Evolutionary conservation across 2,113 vertebrate genomes (phyloP).

Genomic region (Alligator sinensis): DNA sequence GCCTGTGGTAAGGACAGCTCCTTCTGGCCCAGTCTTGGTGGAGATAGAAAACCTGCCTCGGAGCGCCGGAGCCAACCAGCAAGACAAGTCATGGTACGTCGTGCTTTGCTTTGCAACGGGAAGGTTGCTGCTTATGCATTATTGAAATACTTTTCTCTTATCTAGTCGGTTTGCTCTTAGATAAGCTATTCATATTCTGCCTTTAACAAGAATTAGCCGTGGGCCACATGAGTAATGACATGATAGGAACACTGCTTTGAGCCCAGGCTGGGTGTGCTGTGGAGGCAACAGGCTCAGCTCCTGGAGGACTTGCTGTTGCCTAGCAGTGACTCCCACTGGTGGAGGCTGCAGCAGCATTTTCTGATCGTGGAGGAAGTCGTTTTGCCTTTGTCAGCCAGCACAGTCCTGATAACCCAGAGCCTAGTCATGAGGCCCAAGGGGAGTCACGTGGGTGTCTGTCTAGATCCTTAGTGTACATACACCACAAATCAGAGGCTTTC

Average conservation of each 20-base stretch:
- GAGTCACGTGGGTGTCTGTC: not conserved
- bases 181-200: conserved; percentile 59
- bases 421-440: not conserved
- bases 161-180: conserved; percentile 42
- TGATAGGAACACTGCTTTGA: not conserved
- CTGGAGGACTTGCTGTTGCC: not conserved
- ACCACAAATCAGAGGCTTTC: not conserved
- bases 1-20: conserved; percentile 62
- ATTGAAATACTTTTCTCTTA: conserved; percentile 27
- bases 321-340: not conserved
- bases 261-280: not conserved
- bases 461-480: not conserved
- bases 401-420: not conserved
- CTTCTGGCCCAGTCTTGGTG: conserved; percentile 82
- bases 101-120: conserved; percentile 33
- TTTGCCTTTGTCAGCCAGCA: not conserved
- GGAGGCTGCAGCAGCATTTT: not conserved
- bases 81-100: conserved; percentile 90
- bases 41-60: conserved; percentile 89
- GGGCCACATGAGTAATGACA: not conserved
- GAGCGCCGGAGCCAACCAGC: conserved; percentile 83
- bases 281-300: not conserved
- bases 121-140: conserved; percentile 13
- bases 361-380: not conserved
- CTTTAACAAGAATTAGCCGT: not conserved